Conservation (phyloP, 1,140 invertebrate species). For the Eueides isabella region DNA sequence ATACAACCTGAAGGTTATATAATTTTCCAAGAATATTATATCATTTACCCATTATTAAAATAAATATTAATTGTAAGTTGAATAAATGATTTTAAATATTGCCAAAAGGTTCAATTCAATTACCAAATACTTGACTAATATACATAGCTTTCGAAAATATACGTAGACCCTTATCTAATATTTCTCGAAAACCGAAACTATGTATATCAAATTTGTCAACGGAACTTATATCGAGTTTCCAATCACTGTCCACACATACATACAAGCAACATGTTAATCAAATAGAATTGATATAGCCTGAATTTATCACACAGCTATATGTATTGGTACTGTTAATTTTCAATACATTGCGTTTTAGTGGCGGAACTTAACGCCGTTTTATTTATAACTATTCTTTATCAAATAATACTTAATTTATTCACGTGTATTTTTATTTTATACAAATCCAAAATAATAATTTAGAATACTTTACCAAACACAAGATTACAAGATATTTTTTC, state of each 20-base stretch:
- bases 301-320: background rate
- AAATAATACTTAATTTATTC: too few relatives aligned
- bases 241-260: constrained; percentile 8
- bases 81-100: background rate
- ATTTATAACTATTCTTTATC: too few relatives aligned
- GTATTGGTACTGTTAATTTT: background rate
- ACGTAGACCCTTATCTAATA: constrained; percentile 15
- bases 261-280: constrained; percentile 11
- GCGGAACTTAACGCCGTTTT: too few relatives aligned
- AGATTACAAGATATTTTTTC: too few relatives aligned
- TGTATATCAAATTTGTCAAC: constrained; percentile 11
- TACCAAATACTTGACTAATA: background rate
- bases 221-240: background rate
- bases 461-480: too few relatives aligned
- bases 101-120: background rate
- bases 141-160: background rate
- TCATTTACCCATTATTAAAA: background rate
- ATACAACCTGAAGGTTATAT: too few relatives aligned
- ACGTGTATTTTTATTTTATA: too few relatives aligned
- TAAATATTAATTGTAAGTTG: background rate
- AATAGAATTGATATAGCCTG: background rate
- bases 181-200: constrained; percentile 6
- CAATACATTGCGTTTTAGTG: too few relatives aligned
- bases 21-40: too few relatives aligned
- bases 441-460: too few relatives aligned